Evolutionary conservation across 2,113 vertebrate species (phyloP).

Genomic region (Andinoacara biseriatus): DNA sequence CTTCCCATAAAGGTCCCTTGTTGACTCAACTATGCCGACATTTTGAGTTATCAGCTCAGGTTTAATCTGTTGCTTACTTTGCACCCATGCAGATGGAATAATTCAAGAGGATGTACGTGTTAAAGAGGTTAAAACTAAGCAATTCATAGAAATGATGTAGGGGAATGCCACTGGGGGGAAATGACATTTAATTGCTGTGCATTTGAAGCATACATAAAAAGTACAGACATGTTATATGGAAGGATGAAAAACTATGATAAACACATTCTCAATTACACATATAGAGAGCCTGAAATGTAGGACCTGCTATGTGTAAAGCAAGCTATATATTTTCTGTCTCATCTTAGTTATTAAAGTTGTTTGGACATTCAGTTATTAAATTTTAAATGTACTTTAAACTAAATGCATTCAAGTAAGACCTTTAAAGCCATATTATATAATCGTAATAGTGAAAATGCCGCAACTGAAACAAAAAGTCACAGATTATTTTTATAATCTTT

Average conservation of each 20-base stretch:
- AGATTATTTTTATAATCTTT: background rate
- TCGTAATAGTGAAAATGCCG: background rate
- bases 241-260: background rate
- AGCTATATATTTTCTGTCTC: background rate
- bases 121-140: conserved; percentile 31
- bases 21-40: conserved; percentile 51
- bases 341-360: background rate
- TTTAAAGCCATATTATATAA: background rate
- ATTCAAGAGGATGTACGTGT: conserved; percentile 22
- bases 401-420: background rate
- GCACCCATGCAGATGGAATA: conserved; percentile 5
- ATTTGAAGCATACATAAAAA: background rate
- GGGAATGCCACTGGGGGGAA: background rate
- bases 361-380: background rate
- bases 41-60: conserved; percentile 57
- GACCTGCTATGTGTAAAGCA: background rate
- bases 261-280: background rate
- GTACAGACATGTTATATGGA: background rate
- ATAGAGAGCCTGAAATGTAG: background rate
- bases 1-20: conserved; percentile 57
- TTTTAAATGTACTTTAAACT: background rate
- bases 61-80: conserved; percentile 59
- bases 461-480: conserved; percentile 16
- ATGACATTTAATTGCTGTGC: background rate
- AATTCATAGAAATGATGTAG: background rate